A percentile compares a stretch with the other conserved stretches of the same genome.
Conservation (phyloP, 2,797 vertebrate species). For the Gymnothorax reevesii region DNA sequence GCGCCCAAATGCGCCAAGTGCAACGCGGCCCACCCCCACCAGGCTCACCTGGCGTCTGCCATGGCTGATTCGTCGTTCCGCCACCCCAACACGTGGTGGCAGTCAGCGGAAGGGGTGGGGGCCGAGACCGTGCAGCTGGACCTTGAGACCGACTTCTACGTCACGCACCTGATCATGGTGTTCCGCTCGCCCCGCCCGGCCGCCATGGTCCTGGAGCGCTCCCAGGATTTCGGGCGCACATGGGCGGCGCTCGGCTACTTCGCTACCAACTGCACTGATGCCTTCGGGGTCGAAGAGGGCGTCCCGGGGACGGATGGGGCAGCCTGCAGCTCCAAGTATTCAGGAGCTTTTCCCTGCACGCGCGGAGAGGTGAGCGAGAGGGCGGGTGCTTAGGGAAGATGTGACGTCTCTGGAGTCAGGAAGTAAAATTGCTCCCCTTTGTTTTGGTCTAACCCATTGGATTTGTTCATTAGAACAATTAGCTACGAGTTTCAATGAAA, state of each 20-base stretch:
- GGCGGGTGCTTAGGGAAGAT: not conserved
- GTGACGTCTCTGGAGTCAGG: too few relatives aligned
- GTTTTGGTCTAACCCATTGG: too few relatives aligned
- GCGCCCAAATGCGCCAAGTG: conserved; percentile 78
- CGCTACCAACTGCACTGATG: conserved; percentile 82
- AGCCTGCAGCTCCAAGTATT: conserved; percentile 91
- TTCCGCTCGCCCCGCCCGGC: conserved; percentile 90
- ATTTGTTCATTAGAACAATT: too few relatives aligned
- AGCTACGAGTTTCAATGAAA: too few relatives aligned
- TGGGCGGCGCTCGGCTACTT: conserved; percentile 91
- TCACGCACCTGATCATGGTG: conserved; percentile 93
- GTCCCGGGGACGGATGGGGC: conserved; percentile 65
- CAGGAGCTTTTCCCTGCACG: conserved; percentile 83
- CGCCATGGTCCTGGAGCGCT: conserved; percentile 92
- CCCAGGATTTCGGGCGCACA: conserved; percentile 87
- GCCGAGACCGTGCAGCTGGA: conserved; percentile 86
- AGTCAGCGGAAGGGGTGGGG: conserved; percentile 77
- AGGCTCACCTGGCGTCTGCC: conserved; percentile 80
- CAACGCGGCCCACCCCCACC: conserved; percentile 71
- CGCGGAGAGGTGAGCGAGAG: conserved; percentile 88
- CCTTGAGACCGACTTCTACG: conserved; percentile 91
- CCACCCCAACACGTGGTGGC: conserved; percentile 94
- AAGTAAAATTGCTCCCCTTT: too few relatives aligned
- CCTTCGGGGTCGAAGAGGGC: conserved; percentile 84
- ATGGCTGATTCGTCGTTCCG: conserved; percentile 96